A percentile compares a stretch with the other conserved stretches of the same genome.
Evolutionary conservation across 2,888 invertebrate genomes (phyloP).

Genomic region (Pollenia labialis): DNA sequence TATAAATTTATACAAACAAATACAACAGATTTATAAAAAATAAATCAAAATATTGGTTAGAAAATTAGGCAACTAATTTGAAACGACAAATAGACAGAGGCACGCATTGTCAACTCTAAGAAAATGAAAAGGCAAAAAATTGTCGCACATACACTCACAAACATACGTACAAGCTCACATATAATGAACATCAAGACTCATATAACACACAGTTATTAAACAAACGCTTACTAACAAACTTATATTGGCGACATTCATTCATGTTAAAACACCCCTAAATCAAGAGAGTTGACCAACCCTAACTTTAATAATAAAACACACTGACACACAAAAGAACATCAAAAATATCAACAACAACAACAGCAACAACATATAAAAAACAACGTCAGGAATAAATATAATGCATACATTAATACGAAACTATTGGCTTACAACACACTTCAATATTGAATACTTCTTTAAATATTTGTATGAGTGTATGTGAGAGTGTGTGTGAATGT

Average conservation of each 20-base stretch:
- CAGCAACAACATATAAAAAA: not conserved
- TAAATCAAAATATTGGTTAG: slow-evolving; percentile 64
- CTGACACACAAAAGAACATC: slow-evolving; percentile 2
- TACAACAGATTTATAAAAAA: slow-evolving; percentile 39
- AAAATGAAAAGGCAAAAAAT: slow-evolving; percentile 13
- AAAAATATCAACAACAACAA: slow-evolving; percentile 19
- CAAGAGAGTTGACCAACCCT: slow-evolving; percentile 50
- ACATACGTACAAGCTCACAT: not conserved
- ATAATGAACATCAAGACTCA: not conserved
- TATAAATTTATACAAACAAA: not conserved
- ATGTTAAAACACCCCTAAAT: slow-evolving; percentile 47
- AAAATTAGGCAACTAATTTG: slow-evolving; percentile 69
- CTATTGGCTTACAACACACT: slow-evolving; percentile 55
- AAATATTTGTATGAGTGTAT: not conserved
- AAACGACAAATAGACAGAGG: slow-evolving; percentile 58
- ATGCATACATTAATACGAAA: slow-evolving; percentile 38
- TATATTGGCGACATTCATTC: not conserved
- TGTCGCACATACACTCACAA: not conserved
- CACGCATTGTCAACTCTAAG: slow-evolving; percentile 31
- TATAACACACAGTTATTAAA: slow-evolving; percentile 14
- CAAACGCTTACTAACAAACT: not conserved
- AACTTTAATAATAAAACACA: slow-evolving; percentile 45
- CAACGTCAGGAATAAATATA: not conserved
- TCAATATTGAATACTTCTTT: slow-evolving; percentile 23
- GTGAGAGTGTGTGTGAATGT: not conserved